phyloP scores from a whole-genome alignment of 2,797 vertebrate genomes.

The Pipistrellus pygmaeus region DNA sequence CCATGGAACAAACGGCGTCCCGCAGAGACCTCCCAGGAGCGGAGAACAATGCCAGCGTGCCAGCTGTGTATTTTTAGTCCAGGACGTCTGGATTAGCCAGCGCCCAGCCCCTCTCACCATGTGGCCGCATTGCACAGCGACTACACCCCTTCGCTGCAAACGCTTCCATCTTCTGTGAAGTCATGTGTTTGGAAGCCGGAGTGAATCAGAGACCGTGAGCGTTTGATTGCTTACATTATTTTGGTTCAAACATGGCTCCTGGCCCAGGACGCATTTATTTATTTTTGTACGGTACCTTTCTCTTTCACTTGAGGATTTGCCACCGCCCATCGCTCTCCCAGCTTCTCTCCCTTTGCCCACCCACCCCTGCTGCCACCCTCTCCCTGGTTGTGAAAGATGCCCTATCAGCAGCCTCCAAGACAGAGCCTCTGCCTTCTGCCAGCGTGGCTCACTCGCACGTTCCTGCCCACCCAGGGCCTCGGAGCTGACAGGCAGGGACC shows the following conservation, averaged over 20 bases:
- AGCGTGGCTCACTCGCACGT: neutral
- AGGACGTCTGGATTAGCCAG: conserved; percentile 32
- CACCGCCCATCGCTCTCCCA: neutral
- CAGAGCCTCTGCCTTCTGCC: neutral
- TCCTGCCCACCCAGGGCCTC: conserved; percentile 43
- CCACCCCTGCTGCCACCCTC: neutral
- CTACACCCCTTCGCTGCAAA: neutral
- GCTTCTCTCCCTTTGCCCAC: conserved; percentile 14
- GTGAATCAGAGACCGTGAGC: conserved; percentile 63
- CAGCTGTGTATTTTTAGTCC: conserved; percentile 57
- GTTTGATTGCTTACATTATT: conserved; percentile 76
- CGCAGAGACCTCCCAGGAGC: conserved; percentile 1
- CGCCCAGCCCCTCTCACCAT: neutral
- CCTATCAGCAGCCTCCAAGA: conserved; percentile 23
- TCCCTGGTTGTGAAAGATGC: neutral
- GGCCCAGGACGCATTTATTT: conserved; percentile 73
- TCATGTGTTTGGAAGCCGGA: conserved; percentile 61
- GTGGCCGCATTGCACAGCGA: conserved; percentile 10
- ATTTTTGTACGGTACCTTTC: conserved; percentile 72
- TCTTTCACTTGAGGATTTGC: conserved; percentile 67
- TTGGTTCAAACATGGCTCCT: conserved; percentile 72
- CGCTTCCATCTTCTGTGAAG: conserved; percentile 60
- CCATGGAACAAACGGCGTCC: neutral
- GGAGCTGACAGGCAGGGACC: neutral
- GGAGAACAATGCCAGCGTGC: neutral